phyloP scores from a whole-genome alignment of 2,113 vertebrate genomes.

The Tyto alba region DNA sequence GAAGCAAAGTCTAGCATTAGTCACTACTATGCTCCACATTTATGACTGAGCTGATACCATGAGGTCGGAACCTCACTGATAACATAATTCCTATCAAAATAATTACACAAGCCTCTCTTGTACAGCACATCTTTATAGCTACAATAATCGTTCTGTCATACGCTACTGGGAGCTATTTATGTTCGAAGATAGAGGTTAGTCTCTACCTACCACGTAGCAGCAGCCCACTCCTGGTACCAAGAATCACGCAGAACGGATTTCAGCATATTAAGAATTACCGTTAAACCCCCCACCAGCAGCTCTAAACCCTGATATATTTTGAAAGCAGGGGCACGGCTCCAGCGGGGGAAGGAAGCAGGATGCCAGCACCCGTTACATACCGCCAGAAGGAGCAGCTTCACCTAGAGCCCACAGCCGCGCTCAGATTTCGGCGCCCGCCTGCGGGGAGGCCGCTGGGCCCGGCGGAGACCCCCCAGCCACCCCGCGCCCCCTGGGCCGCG shows the following conservation, averaged over 20 bases:
- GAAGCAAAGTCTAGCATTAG: neutral
- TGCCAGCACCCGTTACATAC: accelerated
- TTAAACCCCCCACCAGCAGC: neutral
- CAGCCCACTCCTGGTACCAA: neutral
- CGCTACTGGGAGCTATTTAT: neutral
- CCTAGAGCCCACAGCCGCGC: no score
- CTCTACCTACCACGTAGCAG: accelerated
- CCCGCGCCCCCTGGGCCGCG: no score
- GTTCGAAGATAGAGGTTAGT: accelerated
- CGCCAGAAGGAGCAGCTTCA: accelerated
- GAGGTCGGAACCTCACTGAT: neutral
- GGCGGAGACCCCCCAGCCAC: no score
- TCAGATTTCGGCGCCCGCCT: no score
- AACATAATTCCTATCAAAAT: neutral
- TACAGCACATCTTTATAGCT: neutral
- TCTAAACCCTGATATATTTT: accelerated
- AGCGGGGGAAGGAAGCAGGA: neutral
- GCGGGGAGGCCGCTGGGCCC: no score
- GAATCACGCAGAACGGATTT: accelerated
- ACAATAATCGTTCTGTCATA: neutral
- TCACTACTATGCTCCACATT: neutral
- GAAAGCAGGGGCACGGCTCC: neutral
- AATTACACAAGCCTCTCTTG: no score
- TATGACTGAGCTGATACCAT: neutral
- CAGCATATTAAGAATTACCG: neutral